Percentiles rank a stretch among this genome's conserved stretches.
Evolutionary conservation across 2,797 vertebrate species (phyloP).

Genomic region (Pampus argenteus): DNA sequence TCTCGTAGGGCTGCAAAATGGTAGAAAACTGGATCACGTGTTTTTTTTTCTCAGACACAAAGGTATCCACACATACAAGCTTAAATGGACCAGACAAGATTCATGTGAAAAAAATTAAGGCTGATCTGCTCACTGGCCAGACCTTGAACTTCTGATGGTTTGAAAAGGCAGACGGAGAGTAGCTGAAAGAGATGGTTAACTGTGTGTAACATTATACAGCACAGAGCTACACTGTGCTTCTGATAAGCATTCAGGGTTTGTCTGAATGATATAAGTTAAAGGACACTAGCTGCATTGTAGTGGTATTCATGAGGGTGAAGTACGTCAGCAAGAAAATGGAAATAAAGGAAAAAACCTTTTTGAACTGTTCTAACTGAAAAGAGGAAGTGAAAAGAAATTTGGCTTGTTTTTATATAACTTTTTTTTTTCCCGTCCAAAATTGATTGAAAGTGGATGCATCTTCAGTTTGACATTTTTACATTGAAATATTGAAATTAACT

Average conservation of each 20-base stretch:
- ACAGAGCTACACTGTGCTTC: background rate
- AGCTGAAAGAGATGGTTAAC: conserved; percentile 12
- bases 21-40: conserved; percentile 18
- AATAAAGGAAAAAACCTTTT: background rate
- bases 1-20: conserved; percentile 7
- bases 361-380: background rate
- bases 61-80: conserved; percentile 18
- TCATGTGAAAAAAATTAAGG: conserved; percentile 62
- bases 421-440: background rate
- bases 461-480: conserved; percentile 36
- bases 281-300: conserved; percentile 16
- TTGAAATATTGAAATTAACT: conserved; percentile 61
- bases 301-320: background rate
- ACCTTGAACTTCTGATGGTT: conserved; percentile 48
- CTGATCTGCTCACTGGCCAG: conserved; percentile 26
- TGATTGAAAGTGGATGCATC: background rate
- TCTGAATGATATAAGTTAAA: conserved; percentile 21
- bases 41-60: conserved; percentile 29
- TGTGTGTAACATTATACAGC: conserved; percentile 21
- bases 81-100: conserved; percentile 57
- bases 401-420: background rate
- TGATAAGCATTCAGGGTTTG: conserved; percentile 24
- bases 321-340: background rate
- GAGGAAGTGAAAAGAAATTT: background rate
- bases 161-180: conserved; percentile 18